Conservation (phyloP, 2,113 vertebrate genomes). For the Eulemur rufifrons region DNA sequence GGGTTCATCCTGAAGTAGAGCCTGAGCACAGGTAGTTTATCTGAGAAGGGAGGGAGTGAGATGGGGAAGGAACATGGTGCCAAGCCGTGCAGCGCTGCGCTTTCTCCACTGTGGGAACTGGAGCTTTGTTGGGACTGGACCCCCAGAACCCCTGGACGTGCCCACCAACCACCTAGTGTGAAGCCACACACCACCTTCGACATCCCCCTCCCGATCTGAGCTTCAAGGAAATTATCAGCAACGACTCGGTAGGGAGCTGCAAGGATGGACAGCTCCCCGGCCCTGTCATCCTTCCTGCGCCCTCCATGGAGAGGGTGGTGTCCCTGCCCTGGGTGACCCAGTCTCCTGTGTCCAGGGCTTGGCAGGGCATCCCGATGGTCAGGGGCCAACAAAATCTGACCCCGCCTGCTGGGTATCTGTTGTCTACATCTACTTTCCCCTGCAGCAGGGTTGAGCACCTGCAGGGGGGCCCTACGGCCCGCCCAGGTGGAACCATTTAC, state of each 20-base stretch:
- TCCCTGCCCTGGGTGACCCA: accelerated
- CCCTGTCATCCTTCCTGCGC: not conserved
- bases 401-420: accelerated
- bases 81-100: accelerated
- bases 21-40: not conserved
- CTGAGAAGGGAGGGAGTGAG: not conserved
- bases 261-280: accelerated
- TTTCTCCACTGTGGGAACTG: accelerated
- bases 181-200: not conserved
- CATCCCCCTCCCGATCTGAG: not conserved
- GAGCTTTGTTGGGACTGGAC: accelerated
- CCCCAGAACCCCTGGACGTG: accelerated
- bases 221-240: not conserved
- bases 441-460: too few relatives aligned
- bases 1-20: not conserved
- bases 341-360: not conserved
- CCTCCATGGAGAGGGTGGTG: not conserved
- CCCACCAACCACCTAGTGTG: not conserved
- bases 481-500: not conserved
- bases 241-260: not conserved
- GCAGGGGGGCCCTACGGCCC: too few relatives aligned
- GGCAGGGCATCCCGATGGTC: too few relatives aligned
- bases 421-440: accelerated
- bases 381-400: not conserved
- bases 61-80: not conserved